phyloP scores from a whole-genome alignment of 2,888 invertebrate species.

The Drosophila nigricruria region DNA sequence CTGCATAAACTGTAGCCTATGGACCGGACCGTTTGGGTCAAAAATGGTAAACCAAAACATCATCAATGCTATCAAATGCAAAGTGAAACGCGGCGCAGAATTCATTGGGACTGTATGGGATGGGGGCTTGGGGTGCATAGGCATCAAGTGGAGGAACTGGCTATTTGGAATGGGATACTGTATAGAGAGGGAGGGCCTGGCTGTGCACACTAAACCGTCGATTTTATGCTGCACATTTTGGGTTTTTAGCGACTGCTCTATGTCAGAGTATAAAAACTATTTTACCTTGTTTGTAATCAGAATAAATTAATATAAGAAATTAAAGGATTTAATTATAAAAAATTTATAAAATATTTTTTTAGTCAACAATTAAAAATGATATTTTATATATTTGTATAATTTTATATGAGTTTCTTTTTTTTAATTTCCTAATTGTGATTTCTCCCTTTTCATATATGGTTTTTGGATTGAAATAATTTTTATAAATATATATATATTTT shows the following conservation, averaged over 20 bases:
- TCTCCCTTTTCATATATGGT: no score
- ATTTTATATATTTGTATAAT: no score
- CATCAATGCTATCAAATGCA: constrained; percentile 67
- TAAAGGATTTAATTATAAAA: no score
- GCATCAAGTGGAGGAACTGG: not conserved
- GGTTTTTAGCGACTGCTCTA: constrained; percentile 8
- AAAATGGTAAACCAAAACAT: constrained; percentile 70
- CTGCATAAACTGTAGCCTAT: constrained; percentile 23
- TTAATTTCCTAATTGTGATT: no score
- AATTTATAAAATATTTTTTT: no score
- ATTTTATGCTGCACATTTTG: constrained; percentile 45
- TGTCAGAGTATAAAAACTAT: not conserved
- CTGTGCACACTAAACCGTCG: constrained; percentile 27
- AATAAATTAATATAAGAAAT: no score
- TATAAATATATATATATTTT: no score
- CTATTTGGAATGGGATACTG: not conserved
- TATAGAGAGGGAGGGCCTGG: not conserved
- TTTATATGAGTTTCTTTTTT: no score
- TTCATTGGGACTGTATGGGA: not conserved
- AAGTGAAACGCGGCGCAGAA: not conserved
- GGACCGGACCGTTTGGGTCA: constrained; percentile 31
- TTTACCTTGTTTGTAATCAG: not conserved
- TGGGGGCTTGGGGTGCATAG: not conserved
- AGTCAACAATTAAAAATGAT: no score
- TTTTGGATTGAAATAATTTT: no score